phyloP scores from a whole-genome alignment of 2,797 vertebrate genomes.

The Clarias platycephalus region DNA sequence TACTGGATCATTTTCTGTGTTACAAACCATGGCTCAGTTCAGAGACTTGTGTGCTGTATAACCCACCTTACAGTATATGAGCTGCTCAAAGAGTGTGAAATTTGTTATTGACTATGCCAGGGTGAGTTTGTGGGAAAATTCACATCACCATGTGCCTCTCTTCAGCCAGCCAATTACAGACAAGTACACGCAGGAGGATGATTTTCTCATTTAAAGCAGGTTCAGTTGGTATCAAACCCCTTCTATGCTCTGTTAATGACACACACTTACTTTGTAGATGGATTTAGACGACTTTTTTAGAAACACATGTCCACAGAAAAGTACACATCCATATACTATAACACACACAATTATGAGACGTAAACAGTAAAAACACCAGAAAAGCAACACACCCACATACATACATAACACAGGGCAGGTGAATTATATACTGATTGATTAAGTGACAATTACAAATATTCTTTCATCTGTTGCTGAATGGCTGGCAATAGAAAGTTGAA shows the following conservation, averaged over 20 bases:
- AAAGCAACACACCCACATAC: not conserved
- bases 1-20: slow-evolving; percentile 31
- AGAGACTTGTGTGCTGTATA: slow-evolving; percentile 9
- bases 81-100: slow-evolving; percentile 28
- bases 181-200: slow-evolving; percentile 55
- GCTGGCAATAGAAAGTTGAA: not conserved
- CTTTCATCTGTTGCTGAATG: slow-evolving; percentile 5
- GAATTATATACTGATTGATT: not conserved
- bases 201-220: slow-evolving; percentile 63
- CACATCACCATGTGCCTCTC: slow-evolving; percentile 49
- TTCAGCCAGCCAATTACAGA: slow-evolving; percentile 30
- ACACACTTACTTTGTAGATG: not conserved
- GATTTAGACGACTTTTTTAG: slow-evolving; percentile 8
- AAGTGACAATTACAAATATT: not conserved
- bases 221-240: slow-evolving; percentile 51
- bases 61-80: not conserved
- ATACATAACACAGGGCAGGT: not conserved
- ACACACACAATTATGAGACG: not conserved
- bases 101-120: slow-evolving; percentile 35
- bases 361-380: not conserved
- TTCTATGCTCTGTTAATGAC: slow-evolving; percentile 9
- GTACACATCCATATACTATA: not conserved
- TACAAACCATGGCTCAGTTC: slow-evolving; percentile 43
- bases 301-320: not conserved
- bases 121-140: slow-evolving; percentile 50